These are phyloP conservation scores for Pseudomugil tenellus DNA, from an alignment of 2,797 vertebrate species.

Conservation along the genomic window DNA sequence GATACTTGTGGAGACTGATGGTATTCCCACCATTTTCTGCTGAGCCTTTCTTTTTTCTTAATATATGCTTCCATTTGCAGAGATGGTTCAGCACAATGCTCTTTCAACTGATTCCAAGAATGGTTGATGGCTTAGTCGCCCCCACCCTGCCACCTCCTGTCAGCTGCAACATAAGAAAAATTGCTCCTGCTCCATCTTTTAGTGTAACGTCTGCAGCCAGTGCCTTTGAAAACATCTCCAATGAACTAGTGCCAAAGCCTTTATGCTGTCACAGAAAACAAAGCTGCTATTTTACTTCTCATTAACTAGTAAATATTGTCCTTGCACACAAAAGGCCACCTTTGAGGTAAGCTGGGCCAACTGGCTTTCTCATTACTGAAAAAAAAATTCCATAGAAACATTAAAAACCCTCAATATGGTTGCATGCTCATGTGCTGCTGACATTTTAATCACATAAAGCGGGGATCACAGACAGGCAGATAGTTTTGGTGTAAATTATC, in stretches of 20 bases:
- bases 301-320: constrained; percentile 38
- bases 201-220: constrained; percentile 31
- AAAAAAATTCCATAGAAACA: constrained; percentile 22
- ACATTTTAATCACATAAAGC: constrained; percentile 21
- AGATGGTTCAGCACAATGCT: constrained; percentile 21
- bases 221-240: constrained; percentile 33
- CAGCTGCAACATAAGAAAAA: constrained; percentile 26
- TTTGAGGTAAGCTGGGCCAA: constrained; percentile 10
- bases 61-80: constrained; percentile 31
- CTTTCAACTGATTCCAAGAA: constrained; percentile 34
- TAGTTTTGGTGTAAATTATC: constrained; percentile 13
- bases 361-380: no score
- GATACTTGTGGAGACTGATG: constrained; percentile 14
- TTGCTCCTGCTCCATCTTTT: constrained; percentile 38
- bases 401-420: constrained; percentile 22
- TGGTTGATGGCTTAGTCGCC: constrained; percentile 29
- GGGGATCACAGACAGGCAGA: constrained; percentile 10
- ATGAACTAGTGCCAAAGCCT: constrained; percentile 30
- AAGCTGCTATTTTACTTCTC: constrained; percentile 21
- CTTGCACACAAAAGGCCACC: constrained; percentile 41
- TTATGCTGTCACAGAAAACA: constrained; percentile 36
- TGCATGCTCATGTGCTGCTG: constrained; percentile 30
- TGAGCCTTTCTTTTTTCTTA: constrained; percentile 37
- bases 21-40: constrained; percentile 41
- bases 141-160: background rate